These are phyloP conservation scores for Tinamus major DNA, from an alignment of 2,797 vertebrate species.

Conservation along the genomic window DNA sequence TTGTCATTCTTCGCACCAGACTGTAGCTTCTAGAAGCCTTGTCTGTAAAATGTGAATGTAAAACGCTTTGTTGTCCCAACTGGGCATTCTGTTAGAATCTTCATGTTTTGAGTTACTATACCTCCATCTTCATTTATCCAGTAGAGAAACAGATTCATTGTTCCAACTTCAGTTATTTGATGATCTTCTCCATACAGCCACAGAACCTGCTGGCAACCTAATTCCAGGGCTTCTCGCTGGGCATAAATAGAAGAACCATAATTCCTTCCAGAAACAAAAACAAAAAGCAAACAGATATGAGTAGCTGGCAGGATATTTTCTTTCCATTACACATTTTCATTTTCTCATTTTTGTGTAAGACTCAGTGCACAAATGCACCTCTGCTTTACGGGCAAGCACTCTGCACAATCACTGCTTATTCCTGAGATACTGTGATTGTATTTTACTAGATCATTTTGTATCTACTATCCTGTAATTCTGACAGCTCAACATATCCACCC, in stretches of 20 bases:
- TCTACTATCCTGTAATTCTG: background rate
- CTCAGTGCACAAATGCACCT: background rate
- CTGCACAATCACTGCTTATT: background rate
- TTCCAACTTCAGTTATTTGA: constrained; percentile 92
- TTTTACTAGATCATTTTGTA: background rate
- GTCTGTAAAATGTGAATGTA: background rate
- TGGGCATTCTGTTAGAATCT: background rate
- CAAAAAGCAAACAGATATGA: background rate
- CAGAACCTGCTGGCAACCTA: constrained; percentile 91
- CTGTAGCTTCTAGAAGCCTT: background rate
- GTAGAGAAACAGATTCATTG: constrained; percentile 93
- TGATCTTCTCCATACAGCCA: constrained; percentile 92
- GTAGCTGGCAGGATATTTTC: background rate
- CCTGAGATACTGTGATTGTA: background rate
- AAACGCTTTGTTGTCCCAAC: background rate
- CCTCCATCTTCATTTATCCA: constrained; percentile 94
- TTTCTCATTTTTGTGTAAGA: background rate
- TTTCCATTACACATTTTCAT: background rate
- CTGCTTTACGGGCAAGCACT: background rate
- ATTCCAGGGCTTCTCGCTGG: constrained; percentile 84
- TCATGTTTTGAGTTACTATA: constrained; percentile 39
- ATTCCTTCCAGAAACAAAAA: constrained; percentile 82
- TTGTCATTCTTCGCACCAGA: background rate
- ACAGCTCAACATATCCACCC: background rate
- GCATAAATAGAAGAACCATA: constrained; percentile 86